A percentile compares a stretch with the other conserved stretches of the same genome.
Conservation (phyloP, 2,888 invertebrate species). For the Alloplasta piceator region DNA sequence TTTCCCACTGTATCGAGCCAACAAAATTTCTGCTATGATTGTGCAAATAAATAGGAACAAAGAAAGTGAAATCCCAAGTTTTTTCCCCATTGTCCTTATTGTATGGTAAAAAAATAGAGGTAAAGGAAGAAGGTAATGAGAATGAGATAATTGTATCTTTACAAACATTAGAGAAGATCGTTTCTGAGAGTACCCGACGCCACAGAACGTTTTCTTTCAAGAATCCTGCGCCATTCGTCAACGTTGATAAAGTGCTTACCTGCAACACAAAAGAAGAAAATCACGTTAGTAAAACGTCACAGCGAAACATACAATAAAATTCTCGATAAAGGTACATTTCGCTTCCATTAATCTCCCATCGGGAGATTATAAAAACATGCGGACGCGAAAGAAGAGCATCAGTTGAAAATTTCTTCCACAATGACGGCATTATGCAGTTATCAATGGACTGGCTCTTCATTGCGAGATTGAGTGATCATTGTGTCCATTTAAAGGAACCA, state of each 20-base stretch:
- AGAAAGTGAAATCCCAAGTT: too few species aligned
- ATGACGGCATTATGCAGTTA: too few species aligned
- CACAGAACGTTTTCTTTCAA: neutral
- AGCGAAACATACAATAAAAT: neutral
- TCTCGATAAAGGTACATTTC: neutral
- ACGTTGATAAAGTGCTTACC: slow-evolving; percentile 26
- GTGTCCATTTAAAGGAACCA: slow-evolving; percentile 16
- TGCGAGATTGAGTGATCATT: neutral
- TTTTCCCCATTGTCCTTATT: too few species aligned
- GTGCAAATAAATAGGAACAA: neutral
- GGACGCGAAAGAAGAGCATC: neutral
- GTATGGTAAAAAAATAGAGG: too few species aligned
- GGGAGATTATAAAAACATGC: neutral
- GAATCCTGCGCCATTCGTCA: neutral
- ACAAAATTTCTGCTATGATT: neutral
- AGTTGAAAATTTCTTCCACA: too few species aligned
- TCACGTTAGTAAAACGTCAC: neutral
- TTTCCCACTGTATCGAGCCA: too few species aligned
- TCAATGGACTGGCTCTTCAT: neutral
- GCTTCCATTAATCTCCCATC: neutral
- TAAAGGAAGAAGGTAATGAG: too few species aligned
- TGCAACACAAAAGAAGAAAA: slow-evolving; percentile 38
- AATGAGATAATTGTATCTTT: neutral
- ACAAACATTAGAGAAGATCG: neutral
- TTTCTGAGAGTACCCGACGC: neutral